These are phyloP conservation scores for Agriopis aurantiaria DNA, from an alignment of 2,888 invertebrate species.

Conservation along the genomic window DNA sequence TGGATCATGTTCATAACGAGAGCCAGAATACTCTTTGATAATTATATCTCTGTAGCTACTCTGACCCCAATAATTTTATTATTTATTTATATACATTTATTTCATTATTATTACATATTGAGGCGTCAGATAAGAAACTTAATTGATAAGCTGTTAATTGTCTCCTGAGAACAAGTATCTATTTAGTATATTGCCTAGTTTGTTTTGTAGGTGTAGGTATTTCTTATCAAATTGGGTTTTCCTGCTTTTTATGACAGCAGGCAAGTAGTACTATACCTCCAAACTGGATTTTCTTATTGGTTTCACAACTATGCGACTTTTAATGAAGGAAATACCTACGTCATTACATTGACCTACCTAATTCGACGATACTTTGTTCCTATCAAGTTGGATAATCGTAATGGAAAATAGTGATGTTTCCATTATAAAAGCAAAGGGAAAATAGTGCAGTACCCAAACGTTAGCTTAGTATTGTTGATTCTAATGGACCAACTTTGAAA, in stretches of 20 bases:
- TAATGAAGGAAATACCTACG: constrained; percentile 1
- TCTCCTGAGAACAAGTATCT: no score
- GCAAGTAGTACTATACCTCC: background rate
- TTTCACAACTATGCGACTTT: background rate
- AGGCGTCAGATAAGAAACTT: background rate
- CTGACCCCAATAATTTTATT: background rate
- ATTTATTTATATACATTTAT: no score
- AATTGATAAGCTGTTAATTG: background rate
- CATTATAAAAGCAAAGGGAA: background rate
- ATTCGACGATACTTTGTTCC: background rate
- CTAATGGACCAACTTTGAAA: no score
- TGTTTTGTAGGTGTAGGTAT: background rate
- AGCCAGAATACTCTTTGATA: background rate
- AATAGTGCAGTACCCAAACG: background rate
- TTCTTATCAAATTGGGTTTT: constrained; percentile 17
- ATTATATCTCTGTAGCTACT: background rate
- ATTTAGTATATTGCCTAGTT: background rate
- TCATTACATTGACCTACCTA: background rate
- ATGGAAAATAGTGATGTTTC: background rate
- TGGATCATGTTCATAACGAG: background rate
- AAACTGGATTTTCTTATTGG: constrained; percentile 1
- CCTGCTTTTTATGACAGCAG: constrained; percentile 14
- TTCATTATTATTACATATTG: background rate
- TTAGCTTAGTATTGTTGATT: background rate
- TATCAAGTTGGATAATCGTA: background rate